Evolutionary conservation across 2,797 vertebrate species (phyloP), one percentile per base, ranked within the genome.

Genomic region (Adelosebastes latens): DNA sequence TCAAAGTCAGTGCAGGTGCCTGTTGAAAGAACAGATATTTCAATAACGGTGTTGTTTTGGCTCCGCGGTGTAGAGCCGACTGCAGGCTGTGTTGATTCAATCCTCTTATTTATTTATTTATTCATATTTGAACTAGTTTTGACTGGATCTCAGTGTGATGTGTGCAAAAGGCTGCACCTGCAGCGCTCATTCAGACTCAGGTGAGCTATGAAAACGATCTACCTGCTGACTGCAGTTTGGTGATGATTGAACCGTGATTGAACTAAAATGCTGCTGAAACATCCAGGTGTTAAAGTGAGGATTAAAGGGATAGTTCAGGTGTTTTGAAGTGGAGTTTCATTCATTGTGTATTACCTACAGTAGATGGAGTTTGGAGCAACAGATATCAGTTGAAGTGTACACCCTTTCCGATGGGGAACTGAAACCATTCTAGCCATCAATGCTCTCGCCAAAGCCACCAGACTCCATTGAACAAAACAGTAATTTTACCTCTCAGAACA

Each of bases 71-170:
- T 52, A 34, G 66, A 62, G 49, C 18, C 20, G 20, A 53, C 76
- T 67, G 25, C 71, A 78, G 76, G 29, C 70, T 72, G 74, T n/a
- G 62, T 39, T 75, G 75, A 65, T 42, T 25, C 27, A 82, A 27
- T 20, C 46, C 10, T 42, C 8, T 59, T 58, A 74, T 66, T 78
- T 27, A 74, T 66, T 75, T 55, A 68, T 61, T 74, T 56, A 9
- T 4, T 52, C 3, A 6, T 34, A 32, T 67, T 32, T 73, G 7
- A 13, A 27, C 52, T 46, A 27, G 22, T 32, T 68, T 11, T n/a
- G 55, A 13, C 31, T 52, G 46, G 13, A 65, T 56, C 56, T 73
- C 56, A 8, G 31, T 2, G 46, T 49, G 46, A 20, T 14, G 46
- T 49, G 18, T 49, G 46, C 46, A 20, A 49, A 49, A 49, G 46